Evolutionary conservation across 2,113 vertebrate genomes (phyloP).

Genomic region (Castor canadensis): DNA sequence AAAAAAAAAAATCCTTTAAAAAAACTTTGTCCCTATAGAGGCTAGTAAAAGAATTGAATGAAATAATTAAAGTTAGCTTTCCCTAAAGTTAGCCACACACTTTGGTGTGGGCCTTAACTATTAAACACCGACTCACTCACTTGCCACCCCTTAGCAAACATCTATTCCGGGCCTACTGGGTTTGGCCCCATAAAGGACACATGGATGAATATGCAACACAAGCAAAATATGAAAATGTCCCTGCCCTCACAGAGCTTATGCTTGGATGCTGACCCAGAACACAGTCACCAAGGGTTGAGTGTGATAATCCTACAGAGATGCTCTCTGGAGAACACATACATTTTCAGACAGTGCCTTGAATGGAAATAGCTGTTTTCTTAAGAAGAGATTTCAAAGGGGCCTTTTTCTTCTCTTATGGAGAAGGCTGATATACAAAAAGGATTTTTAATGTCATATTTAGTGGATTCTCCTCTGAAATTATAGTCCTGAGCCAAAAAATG

Average conservation of each 20-base stretch:
- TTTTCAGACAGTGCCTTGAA: neutral
- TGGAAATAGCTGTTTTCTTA: neutral
- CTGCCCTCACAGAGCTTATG: neutral
- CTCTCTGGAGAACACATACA: neutral
- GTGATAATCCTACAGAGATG: neutral
- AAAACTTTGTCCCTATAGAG: neutral
- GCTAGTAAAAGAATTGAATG: neutral
- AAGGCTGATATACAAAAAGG: neutral
- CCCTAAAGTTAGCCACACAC: neutral
- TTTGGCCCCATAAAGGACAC: neutral
- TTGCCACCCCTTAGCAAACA: neutral
- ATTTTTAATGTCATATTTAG: neutral
- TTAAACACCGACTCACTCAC: neutral
- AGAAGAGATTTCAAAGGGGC: neutral
- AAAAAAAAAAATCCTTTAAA: neutral
- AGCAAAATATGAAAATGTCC: accelerated
- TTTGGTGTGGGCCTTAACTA: too few relatives aligned
- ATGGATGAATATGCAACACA: neutral
- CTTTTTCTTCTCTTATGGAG: neutral
- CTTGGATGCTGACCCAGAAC: neutral
- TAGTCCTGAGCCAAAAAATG: neutral
- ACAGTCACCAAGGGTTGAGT: accelerated
- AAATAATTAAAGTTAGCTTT: neutral
- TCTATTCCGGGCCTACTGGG: neutral
- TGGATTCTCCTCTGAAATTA: neutral